Percentiles rank a stretch among this genome's conserved stretches.
These are phyloP conservation scores for Euura saliciscinereae DNA, from an alignment of 1,140 invertebrate genomes.

Conservation along the genomic window DNA sequence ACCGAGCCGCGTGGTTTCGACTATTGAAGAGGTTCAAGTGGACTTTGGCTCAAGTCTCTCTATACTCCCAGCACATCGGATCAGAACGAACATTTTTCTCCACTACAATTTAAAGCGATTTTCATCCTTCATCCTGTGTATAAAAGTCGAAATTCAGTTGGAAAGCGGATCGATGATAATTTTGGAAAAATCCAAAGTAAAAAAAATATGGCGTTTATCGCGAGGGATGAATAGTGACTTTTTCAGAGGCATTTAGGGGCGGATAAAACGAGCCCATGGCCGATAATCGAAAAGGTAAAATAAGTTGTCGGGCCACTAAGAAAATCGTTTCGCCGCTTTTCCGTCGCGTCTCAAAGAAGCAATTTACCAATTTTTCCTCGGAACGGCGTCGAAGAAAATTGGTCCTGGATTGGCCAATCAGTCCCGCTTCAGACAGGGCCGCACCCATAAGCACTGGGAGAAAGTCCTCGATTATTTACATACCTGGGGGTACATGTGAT, in stretches of 20 bases:
- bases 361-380: slow-evolving; percentile 58
- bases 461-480: not conserved
- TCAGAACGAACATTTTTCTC: not conserved
- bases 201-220: no score
- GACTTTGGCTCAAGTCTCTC: not conserved
- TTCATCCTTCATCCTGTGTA: no score
- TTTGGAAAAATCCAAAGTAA: no score
- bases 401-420: slow-evolving; percentile 16
- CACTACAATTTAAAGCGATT: no score
- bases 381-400: slow-evolving; percentile 50
- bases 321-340: slow-evolving; percentile 47
- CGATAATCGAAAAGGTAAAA: not conserved
- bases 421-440: not conserved
- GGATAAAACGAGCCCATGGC: not conserved
- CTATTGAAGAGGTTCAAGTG: slow-evolving; percentile 5
- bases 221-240: no score
- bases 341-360: slow-evolving; percentile 55
- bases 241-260: no score
- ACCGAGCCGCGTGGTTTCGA: not conserved
- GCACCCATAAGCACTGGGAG: not conserved
- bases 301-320: slow-evolving; percentile 18
- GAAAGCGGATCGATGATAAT: no score
- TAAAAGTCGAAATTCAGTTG: no score
- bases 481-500: not conserved
- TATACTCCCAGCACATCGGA: not conserved